Percentiles rank a stretch among this genome's conserved stretches.
phyloP scores from a whole-genome alignment of 2,888 invertebrate genomes.

The Euphydryas editha region DNA sequence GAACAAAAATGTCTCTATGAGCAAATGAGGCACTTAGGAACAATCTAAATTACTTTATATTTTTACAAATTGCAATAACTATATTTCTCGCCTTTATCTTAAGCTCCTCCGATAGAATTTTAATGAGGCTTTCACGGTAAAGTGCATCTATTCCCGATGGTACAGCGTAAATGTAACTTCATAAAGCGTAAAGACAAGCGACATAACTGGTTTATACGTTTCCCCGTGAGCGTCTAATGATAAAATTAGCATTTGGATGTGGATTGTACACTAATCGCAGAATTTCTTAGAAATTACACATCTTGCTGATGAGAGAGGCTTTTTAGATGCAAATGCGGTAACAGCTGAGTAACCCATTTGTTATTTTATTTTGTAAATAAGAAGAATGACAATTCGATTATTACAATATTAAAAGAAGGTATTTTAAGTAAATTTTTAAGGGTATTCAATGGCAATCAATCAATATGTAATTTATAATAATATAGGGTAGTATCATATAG shows the following conservation, averaged over 20 bases:
- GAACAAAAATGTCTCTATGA: too few species aligned
- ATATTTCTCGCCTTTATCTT: background rate
- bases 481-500: too few species aligned
- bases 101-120: background rate
- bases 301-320: conserved; percentile 11
- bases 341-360: background rate
- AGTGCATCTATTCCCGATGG: background rate
- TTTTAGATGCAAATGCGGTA: conserved; percentile 3
- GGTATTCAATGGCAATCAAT: too few species aligned
- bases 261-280: conserved; percentile 9
- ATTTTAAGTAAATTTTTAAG: too few species aligned
- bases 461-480: too few species aligned
- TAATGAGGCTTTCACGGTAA: background rate
- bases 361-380: background rate
- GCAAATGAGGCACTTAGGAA: too few species aligned
- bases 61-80: background rate
- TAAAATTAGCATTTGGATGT: conserved; percentile 6
- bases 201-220: background rate
- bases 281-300: background rate
- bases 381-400: background rate
- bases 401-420: too few species aligned
- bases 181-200: background rate
- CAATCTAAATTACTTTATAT: too few species aligned
- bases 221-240: background rate
- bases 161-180: background rate